These are phyloP conservation scores for Paracentrotus lividus DNA, from an alignment of 53 echinoderm and acorn worm genomes.

Conservation along the genomic window DNA sequence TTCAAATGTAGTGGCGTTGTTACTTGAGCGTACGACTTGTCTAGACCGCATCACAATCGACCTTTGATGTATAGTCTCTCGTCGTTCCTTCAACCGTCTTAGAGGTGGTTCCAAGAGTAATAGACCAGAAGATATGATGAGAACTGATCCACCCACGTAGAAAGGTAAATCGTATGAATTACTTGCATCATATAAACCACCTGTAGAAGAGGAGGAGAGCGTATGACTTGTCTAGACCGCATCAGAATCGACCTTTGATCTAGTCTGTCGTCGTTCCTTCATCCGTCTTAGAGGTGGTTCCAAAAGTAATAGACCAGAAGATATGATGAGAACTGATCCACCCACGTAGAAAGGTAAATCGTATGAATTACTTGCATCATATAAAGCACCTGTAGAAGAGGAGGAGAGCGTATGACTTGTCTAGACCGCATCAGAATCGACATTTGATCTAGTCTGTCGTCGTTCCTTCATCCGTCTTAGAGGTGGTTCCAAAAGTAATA, in stretches of 20 bases:
- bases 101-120: conserved; percentile 42
- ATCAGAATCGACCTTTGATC: neutral
- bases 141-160: conserved; percentile 40
- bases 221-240: no score
- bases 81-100: neutral
- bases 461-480: neutral
- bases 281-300: conserved; percentile 29
- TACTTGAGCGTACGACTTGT: no score
- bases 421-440: no score
- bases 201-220: conserved; percentile 17
- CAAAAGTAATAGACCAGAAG: conserved; percentile 28
- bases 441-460: neutral
- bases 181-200: conserved; percentile 54
- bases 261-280: neutral
- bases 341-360: conserved; percentile 64
- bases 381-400: conserved; percentile 37
- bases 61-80: neutral
- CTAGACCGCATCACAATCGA: neutral
- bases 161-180: conserved; percentile 65
- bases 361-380: conserved; percentile 58
- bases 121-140: conserved; percentile 8
- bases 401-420: no score
- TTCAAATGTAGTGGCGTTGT: no score
- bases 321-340: conserved; percentile 36
- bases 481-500: conserved; percentile 52